Evolutionary conservation across 2,888 invertebrate species (phyloP).

Genomic region (Cephus pygmeus): DNA sequence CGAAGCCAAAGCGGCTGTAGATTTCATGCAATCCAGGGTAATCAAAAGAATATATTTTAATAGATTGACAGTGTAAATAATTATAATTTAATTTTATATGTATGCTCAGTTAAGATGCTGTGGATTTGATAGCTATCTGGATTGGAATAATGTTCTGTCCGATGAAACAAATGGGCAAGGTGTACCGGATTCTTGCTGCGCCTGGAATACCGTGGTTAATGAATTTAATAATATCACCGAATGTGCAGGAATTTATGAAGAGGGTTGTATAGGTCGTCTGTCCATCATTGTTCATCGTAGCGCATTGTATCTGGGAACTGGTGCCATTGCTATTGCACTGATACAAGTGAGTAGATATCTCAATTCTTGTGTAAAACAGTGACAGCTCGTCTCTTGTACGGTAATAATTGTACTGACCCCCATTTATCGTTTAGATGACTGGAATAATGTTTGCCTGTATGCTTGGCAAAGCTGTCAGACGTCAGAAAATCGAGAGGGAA

Average conservation of each 20-base stretch:
- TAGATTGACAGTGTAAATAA: neutral
- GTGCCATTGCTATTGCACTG: constrained; percentile 82
- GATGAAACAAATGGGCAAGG: constrained; percentile 31
- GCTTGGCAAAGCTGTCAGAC: constrained; percentile 86
- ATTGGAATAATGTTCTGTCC: constrained; percentile 72
- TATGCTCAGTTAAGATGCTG: constrained; percentile 62
- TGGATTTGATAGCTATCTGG: constrained; percentile 54
- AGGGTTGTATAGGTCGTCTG: constrained; percentile 74
- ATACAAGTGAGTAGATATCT: constrained; percentile 76
- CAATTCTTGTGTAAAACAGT: neutral
- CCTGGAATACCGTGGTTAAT: constrained; percentile 60
- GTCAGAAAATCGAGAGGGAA: constrained; percentile 79
- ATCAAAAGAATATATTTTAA: constrained; percentile 34
- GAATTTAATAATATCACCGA: constrained; percentile 29
- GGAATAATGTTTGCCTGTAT: constrained; percentile 91
- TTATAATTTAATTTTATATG: constrained; percentile 5
- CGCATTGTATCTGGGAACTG: constrained; percentile 78
- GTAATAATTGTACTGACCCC: neutral
- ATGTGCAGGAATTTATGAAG: constrained; percentile 40
- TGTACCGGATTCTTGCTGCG: constrained; percentile 74
- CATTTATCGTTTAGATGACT: constrained; percentile 72
- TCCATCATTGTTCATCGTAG: constrained; percentile 76
- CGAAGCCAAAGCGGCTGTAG: constrained; percentile 68
- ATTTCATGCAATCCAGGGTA: constrained; percentile 72
- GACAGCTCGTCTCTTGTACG: neutral